Conservation (phyloP, 2,888 invertebrate genomes). For the Limnephilus rhombicus region DNA sequence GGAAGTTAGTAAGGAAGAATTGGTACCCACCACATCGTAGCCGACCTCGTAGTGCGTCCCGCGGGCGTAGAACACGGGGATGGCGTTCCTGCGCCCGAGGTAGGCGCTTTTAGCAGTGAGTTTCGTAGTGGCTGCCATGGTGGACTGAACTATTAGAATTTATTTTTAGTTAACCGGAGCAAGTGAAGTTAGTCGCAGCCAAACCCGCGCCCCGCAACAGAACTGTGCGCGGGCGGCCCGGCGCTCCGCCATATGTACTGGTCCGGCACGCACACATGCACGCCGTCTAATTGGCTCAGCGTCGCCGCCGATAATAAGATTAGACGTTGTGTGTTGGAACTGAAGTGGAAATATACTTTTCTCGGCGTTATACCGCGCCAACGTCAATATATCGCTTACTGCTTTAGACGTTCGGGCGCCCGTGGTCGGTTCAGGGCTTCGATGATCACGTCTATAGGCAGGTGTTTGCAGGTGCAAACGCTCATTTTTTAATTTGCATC, state of each 20-base stretch:
- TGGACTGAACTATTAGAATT: background rate
- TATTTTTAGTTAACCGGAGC: background rate
- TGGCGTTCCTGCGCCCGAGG: constrained; percentile 79
- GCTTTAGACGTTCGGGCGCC: background rate
- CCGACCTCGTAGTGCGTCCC: constrained; percentile 93
- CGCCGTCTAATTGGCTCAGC: background rate
- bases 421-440: background rate
- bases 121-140: background rate
- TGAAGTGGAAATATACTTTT: background rate
- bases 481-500: too few species aligned
- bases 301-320: background rate
- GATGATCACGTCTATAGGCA: background rate
- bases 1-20: background rate
- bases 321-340: background rate
- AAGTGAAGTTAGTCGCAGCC: background rate
- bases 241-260: background rate
- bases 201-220: background rate
- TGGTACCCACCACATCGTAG: constrained; percentile 86
- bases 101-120: constrained; percentile 57
- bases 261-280: background rate
- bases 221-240: background rate
- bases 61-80: constrained; percentile 87
- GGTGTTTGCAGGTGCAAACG: too few species aligned
- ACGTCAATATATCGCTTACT: background rate
- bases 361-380: background rate